Conservation (phyloP, 2,113 vertebrate species). For the Scophthalmus maximus region DNA sequence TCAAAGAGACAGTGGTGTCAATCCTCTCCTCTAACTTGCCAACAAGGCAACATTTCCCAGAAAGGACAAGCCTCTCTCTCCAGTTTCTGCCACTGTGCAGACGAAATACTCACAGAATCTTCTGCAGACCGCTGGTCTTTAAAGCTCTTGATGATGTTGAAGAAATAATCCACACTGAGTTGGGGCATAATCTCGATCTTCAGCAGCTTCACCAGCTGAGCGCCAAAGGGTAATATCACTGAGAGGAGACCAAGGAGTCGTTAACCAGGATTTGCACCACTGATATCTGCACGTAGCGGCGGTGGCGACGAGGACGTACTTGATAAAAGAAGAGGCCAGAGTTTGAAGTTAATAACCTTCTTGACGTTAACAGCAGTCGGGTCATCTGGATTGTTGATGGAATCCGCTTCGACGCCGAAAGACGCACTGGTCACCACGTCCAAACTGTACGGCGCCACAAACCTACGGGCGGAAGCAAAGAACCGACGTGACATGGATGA, state of each 20-base stretch:
- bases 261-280: neutral
- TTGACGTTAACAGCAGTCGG: conserved; percentile 80
- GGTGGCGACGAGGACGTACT: conserved; percentile 24
- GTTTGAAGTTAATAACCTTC: conserved; percentile 72
- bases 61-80: neutral
- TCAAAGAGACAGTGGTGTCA: too few relatives aligned
- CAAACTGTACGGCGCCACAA: conserved; percentile 86
- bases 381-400: conserved; percentile 85
- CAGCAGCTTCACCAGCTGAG: conserved; percentile 19
- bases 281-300: neutral
- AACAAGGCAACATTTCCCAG: too few relatives aligned
- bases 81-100: neutral
- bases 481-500: too few relatives aligned
- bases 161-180: conserved; percentile 53
- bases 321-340: conserved; percentile 43
- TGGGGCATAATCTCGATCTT: conserved; percentile 12
- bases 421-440: conserved; percentile 85
- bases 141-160: conserved; percentile 56
- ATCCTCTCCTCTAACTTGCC: too few relatives aligned
- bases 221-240: conserved; percentile 57
- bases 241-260: conserved; percentile 18
- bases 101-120: conserved; percentile 38
- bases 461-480: conserved; percentile 54
- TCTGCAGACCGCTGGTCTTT: conserved; percentile 54
- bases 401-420: conserved; percentile 86